Evolutionary conservation across 1,140 invertebrate species (phyloP), one percentile per base, ranked within the genome.

Genomic region (Panagrolaimus sp.): DNA sequence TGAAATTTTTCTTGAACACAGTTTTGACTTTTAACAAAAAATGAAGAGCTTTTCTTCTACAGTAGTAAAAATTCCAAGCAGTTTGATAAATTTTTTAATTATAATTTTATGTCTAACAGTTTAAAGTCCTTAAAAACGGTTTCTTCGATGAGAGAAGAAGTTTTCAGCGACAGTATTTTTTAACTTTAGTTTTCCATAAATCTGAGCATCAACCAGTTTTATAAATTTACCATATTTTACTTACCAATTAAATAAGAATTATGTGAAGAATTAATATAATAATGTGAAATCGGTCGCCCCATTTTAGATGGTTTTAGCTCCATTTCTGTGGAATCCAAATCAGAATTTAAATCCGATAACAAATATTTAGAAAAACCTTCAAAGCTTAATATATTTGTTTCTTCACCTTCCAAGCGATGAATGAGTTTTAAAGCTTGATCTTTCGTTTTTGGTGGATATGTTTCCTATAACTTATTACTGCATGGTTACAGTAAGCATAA

Each of bases 261-360:
- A 84, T 96, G 93, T 20, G 92, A 94, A 53, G 92, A 92, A 0
- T 92, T 91, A 53, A 96, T 91, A 85, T 92, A 96, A 84, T 96
- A 96, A 81, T 93, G 90, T 38, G 91, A 92, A 66, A 96, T 84
- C 0, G 92, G 90, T 72, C 91, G 89, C 68, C 89, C 88, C 91
- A 95, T 92, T 69, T 91, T 57, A 20, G 20, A 20, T 16, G 20
- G 11, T 23, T 57, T 57, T 3, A 57, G n/a, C 4, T 57, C 27
- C 51, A 16, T 11, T 13, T 57, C 51, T 1, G 51, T 11, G 4
- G 51, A 25, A 8, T 57, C 51, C 14, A 57, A 20, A 16, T 57
- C 51, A 23, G 20, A 25, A 27, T 57, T 57, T 27, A 23, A 25
- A 27, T 57, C 51, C 14, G 51, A 57, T 11, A 57, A 11, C 9